Evolutionary conservation across 2,888 invertebrate species (phyloP).

Genomic region (Coecobrya sp.): DNA sequence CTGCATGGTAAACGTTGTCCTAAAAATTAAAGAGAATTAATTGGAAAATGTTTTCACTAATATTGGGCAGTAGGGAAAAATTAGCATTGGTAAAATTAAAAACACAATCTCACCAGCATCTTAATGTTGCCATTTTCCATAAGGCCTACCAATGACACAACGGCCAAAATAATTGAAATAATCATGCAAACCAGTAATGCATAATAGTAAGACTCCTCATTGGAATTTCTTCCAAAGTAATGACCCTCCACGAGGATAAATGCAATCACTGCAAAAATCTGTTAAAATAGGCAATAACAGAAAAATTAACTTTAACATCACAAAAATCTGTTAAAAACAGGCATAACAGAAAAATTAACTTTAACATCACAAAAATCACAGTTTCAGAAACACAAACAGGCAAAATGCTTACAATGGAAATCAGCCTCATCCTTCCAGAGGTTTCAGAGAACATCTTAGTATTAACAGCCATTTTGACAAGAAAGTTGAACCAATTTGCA

Average conservation of each 20-base stretch:
- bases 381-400: neutral
- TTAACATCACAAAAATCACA: neutral
- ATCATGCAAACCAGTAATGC: slow-evolving; percentile 82
- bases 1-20: slow-evolving; percentile 84
- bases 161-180: slow-evolving; percentile 82
- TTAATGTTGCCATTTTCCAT: slow-evolving; percentile 83
- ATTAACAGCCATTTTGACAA: slow-evolving; percentile 78
- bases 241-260: slow-evolving; percentile 82
- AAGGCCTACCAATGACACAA: slow-evolving; percentile 82
- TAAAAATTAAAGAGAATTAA: slow-evolving; percentile 52
- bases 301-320: slow-evolving; percentile 8
- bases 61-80: neutral
- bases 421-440: slow-evolving; percentile 81
- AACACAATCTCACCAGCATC: slow-evolving; percentile 84
- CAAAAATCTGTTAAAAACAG: slow-evolving; percentile 44
- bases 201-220: slow-evolving; percentile 84
- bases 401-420: slow-evolving; percentile 82
- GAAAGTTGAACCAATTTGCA: slow-evolving; percentile 4
- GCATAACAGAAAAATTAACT: neutral
- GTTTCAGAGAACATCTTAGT: slow-evolving; percentile 82
- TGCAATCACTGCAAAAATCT: slow-evolving; percentile 84
- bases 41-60: neutral
- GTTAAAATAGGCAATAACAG: neutral
- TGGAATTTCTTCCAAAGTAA: slow-evolving; percentile 75
- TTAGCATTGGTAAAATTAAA: neutral